Percentiles rank a stretch among this genome's conserved stretches.
Evolutionary conservation across 2,888 invertebrate genomes (phyloP).

Genomic region (Electrophaes corylata): DNA sequence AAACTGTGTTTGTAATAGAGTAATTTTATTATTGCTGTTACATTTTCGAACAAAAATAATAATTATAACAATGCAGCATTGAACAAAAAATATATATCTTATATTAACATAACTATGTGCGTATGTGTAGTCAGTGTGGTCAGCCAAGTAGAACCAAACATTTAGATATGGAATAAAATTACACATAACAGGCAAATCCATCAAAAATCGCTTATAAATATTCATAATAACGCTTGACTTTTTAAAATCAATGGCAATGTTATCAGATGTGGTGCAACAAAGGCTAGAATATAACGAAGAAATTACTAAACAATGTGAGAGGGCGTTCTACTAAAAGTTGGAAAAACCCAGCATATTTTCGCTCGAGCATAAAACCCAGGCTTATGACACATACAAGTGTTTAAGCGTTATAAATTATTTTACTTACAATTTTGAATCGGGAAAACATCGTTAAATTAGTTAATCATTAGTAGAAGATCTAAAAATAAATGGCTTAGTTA

Average conservation of each 20-base stretch:
- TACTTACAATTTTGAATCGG: too few species aligned
- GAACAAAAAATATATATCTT: background rate
- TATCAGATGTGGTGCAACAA: conserved; percentile 39
- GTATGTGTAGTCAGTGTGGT: conserved; percentile 1
- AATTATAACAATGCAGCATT: too few species aligned
- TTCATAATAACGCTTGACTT: conserved; percentile 35
- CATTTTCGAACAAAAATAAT: too few species aligned
- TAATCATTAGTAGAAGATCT: too few species aligned
- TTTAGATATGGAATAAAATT: conserved; percentile 40
- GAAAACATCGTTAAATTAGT: too few species aligned
- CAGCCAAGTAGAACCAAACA: conserved; percentile 39
- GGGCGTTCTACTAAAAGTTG: background rate
- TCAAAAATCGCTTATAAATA: conserved; percentile 41
- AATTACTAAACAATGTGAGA: background rate
- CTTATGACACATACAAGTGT: background rate
- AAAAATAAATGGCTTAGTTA: too few species aligned
- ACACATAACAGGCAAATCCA: conserved; percentile 42
- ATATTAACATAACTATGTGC: background rate
- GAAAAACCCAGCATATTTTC: conserved; percentile 2
- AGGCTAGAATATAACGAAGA: background rate
- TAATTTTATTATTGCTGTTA: too few species aligned
- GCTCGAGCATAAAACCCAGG: background rate
- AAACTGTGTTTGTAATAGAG: background rate
- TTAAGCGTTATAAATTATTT: too few species aligned
- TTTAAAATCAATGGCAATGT: conserved; percentile 32